Percentiles rank a stretch among this genome's conserved stretches.
phyloP scores from a whole-genome alignment of 2,888 invertebrate genomes.

The Nomada fucata region DNA sequence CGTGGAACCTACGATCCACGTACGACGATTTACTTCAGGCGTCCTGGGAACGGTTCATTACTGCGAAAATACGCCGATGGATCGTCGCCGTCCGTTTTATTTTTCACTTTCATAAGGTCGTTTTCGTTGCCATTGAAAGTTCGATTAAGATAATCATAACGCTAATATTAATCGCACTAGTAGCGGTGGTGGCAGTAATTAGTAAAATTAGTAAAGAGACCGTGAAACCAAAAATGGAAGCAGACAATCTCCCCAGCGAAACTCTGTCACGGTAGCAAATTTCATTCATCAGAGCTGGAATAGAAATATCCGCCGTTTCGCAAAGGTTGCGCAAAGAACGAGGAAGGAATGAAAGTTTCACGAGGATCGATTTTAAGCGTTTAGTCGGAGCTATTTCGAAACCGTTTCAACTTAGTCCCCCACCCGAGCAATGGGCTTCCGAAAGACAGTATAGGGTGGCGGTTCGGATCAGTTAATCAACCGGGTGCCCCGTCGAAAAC shows the following conservation, averaged over 20 bases:
- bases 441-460: neutral
- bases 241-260: neutral
- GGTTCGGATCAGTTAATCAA: conserved; percentile 32
- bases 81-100: conserved; percentile 61
- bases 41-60: conserved; percentile 71
- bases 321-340: neutral
- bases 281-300: neutral
- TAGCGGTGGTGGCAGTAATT: too few species aligned
- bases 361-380: conserved; percentile 36
- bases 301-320: neutral
- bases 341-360: neutral
- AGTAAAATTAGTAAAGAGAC: neutral
- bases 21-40: conserved; percentile 71
- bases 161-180: too few species aligned
- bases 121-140: too few species aligned
- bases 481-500: conserved; percentile 26
- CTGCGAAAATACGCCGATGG: conserved; percentile 51
- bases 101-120: conserved; percentile 1
- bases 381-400: conserved; percentile 33
- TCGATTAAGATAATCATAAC: too few species aligned
- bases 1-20: conserved; percentile 55
- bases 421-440: conserved; percentile 14
- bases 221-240: neutral
- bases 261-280: neutral
- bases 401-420: conserved; percentile 30